Evolutionary conservation across 2,113 vertebrate genomes (phyloP).

Genomic region (Edolisoma coerulescens): DNA sequence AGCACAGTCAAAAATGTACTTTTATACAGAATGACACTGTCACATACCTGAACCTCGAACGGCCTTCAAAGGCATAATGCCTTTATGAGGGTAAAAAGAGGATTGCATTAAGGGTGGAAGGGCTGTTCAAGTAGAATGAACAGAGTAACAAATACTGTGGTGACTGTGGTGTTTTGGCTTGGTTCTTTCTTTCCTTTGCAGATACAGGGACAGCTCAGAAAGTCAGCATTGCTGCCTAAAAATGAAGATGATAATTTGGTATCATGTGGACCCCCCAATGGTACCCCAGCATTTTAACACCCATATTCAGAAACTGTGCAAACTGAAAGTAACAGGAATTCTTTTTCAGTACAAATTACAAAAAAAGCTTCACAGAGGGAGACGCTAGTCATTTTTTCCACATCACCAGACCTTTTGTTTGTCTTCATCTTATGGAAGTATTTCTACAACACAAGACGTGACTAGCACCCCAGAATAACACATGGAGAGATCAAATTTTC

Average conservation of each 20-base stretch:
- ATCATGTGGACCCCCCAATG: neutral
- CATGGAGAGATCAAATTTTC: neutral
- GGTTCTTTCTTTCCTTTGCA: neutral
- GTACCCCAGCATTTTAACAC: neutral
- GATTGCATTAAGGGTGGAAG: neutral
- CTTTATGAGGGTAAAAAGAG: neutral
- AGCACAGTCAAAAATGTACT: neutral
- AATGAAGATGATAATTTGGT: neutral
- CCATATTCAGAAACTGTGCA: neutral
- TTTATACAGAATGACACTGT: neutral
- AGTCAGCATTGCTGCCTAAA: neutral
- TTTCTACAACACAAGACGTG: neutral
- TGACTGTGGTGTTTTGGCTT: neutral
- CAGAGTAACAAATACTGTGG: neutral
- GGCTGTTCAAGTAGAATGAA: neutral
- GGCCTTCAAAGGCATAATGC: neutral
- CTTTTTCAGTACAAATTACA: neutral
- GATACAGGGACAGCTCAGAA: neutral
- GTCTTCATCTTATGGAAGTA: neutral
- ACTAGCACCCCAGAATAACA: neutral
- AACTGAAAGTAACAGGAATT: neutral
- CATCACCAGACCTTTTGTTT: neutral
- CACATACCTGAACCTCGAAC: neutral
- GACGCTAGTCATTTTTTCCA: neutral
- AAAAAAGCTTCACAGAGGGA: neutral